Conservation (phyloP, 1,140 invertebrate genomes). For the Onthophagus taurus region DNA sequence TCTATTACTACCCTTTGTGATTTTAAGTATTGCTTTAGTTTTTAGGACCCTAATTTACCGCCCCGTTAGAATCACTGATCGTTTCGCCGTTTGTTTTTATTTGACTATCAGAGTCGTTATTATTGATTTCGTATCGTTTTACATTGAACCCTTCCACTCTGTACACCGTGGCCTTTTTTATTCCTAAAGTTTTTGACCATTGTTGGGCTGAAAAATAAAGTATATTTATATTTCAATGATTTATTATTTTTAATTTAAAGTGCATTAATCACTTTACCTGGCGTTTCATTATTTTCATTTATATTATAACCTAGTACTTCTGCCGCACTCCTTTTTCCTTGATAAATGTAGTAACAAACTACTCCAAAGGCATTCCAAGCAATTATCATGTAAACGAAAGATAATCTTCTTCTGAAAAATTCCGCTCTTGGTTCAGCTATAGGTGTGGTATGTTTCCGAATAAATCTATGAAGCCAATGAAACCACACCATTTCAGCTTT, state of each 20-base stretch:
- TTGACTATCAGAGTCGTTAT: conserved; percentile 16
- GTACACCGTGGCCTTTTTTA: conserved; percentile 44
- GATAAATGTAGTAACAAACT: conserved; percentile 45
- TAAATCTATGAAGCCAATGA: conserved; percentile 42
- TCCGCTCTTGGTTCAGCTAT: conserved; percentile 46
- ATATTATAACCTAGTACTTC: conserved; percentile 49
- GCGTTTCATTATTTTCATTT: background rate
- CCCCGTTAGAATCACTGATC: conserved; percentile 3
- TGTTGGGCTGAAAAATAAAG: conserved; percentile 32
- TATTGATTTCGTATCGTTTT: conserved; percentile 28
- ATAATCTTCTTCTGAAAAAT: conserved; percentile 48
- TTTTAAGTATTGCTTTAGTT: conserved; percentile 33
- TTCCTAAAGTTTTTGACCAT: conserved; percentile 44
- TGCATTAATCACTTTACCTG: conserved; percentile 9
- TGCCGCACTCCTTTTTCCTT: conserved; percentile 53
- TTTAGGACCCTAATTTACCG: conserved; percentile 12
- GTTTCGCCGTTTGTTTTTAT: conserved; percentile 1
- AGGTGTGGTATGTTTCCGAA: conserved; percentile 49
- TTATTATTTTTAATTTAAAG: conserved; percentile 12
- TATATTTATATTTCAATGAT: conserved; percentile 11
- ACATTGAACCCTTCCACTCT: conserved; percentile 42
- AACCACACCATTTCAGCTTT: conserved; percentile 22
- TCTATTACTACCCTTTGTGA: conserved; percentile 38
- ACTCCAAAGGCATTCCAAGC: conserved; percentile 56
- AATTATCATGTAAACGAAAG: conserved; percentile 47